Percentiles rank a stretch among this genome's conserved stretches.
Evolutionary conservation across 1,140 invertebrate species (phyloP).

Genomic region (Leptonema lineaticorne): DNA sequence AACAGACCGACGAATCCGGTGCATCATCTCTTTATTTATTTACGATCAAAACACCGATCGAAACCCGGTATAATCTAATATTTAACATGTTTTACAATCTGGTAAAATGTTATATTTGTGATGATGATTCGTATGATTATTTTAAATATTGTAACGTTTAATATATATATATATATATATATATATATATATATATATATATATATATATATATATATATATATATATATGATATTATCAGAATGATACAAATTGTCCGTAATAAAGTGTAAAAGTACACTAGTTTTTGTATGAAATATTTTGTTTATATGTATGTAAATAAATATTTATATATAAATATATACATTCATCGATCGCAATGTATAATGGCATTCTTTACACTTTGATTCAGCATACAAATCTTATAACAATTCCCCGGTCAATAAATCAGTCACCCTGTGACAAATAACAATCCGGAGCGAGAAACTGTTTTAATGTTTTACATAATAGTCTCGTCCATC

Average conservation of each 20-base stretch:
- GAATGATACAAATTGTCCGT: no score
- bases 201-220: no score
- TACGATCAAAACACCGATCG: no score
- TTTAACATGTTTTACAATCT: background rate
- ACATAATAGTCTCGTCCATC: background rate
- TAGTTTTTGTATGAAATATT: background rate
- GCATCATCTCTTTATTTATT: no score
- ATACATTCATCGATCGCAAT: background rate
- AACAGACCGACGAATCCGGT: no score
- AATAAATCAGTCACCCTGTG: conserved; percentile 11
- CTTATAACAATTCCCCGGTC: conserved; percentile 2
- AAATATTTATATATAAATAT: no score
- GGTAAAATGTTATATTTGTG: no score
- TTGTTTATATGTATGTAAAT: background rate
- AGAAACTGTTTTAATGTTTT: conserved; percentile 15
- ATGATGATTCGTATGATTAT: no score
- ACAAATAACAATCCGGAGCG: conserved; percentile 14
- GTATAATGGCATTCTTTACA: conserved; percentile 7
- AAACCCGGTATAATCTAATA: background rate
- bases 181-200: no score
- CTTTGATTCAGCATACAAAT: conserved; percentile 1
- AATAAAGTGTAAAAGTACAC: background rate
- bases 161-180: no score
- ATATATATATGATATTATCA: no score
- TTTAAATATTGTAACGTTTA: no score